Evolutionary conservation across 2,113 vertebrate genomes (phyloP), one percentile per base, ranked within the genome.

Genomic region (Sander vitreus): DNA sequence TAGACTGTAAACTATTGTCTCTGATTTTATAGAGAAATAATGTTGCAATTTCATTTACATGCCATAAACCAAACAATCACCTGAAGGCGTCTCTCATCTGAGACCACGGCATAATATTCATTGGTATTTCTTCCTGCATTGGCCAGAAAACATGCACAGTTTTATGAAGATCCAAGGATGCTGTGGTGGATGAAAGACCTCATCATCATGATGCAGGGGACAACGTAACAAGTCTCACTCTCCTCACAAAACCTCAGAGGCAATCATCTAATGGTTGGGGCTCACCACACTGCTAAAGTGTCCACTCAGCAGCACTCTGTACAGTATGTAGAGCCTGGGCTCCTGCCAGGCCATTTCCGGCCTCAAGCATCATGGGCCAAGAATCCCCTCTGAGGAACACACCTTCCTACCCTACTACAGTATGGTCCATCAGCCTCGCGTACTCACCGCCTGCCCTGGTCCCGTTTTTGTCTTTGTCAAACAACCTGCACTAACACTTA

Each of bases 231-330:
- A 84, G 84, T 87, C 59, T 73, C 51, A n/a, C 63, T 76, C 76
- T 57, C 59, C 47, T 76, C 58, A 77, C 85, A 83, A 88, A 88
- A 84, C 78, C 76, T 88, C 72, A 59, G 66, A 86, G 85, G 83
- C 84, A 94, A 94, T 94, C 80, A 86, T 91, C 91, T 93, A 93
- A 94, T 94, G 90, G 90, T 81, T 36, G 50, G 76, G 39, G 59
- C 77, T 88, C 77, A 55, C 73, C n/a, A 10, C 78, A 15, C 75
- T 33, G 71, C 76, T 50, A 70, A 92, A 93, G 60, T 78, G 90
- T 91, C 91, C 59, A 87, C 88, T 94, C 93, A 94, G 93, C 92
- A 92, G 73, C 83, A 64, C 73, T 76, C 75, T 74, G 48, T 43
- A 43, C 39, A 43, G 9, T 74, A 78, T 74, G 80, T 72, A 69